Evolutionary conservation across 2,888 invertebrate genomes (phyloP), one percentile per base, ranked within the genome.

Genomic region (Pammene aurita): DNA sequence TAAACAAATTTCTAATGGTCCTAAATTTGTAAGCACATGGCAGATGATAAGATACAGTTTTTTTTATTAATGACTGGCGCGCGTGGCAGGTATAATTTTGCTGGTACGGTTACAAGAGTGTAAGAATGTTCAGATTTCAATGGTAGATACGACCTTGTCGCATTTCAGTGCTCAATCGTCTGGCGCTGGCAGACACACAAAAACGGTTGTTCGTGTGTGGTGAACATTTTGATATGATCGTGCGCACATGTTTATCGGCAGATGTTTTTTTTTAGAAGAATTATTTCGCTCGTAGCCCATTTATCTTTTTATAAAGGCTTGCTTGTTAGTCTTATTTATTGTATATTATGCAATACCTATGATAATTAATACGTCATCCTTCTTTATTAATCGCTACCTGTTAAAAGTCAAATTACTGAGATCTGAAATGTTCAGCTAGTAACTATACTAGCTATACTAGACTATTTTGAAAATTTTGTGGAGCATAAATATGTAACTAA

Each of bases 41-140:
- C 70, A 55, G 67, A 71, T 74, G 78, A 76, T 69, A 71, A 72
- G 77, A 74, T 80, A 78, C 75, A 78, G 78, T 77, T 80, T 66
- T 80, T 80, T 79, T 71, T 76, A 67, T 73, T 79, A 79, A 80
- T 78, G 78, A 74, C 72, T 41, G 50, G 41, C 42, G 80, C 85
- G 80, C 85, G 85, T 83, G 69, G 67, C 83, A 85, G 84, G 85
- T 77, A 78, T 77, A 80, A 78, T 78, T 79, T 41, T 62, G 6
- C 10, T 10, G 18, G n/a, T 7, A 13, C 38, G 41, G 5, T 13
- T 1, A 18, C 48, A 61, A 61, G 61, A 38, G 38, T 16, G 50
- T 50, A 61, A 50, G n/a, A 38, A 18, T 50, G 38, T 50, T 61
- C 0, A 35, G 38, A 61, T 61, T 48, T 61, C 18, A 38, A n/a